These are phyloP conservation scores for Gadopsis bispinosus DNA, from an alignment of 2,797 vertebrate species.

Conservation along the genomic window DNA sequence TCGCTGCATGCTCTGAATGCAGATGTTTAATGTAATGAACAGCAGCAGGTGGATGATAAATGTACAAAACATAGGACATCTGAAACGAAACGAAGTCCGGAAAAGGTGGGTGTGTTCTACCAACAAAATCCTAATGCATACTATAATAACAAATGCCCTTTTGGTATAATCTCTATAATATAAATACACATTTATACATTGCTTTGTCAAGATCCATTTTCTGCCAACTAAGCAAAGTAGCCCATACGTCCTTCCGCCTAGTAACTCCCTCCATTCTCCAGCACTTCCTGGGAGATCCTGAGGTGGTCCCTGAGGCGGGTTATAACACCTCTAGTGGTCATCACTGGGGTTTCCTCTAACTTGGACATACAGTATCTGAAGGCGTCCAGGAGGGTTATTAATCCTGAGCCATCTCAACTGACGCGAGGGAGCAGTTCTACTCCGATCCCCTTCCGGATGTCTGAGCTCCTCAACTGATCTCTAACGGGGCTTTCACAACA, in stretches of 20 bases:
- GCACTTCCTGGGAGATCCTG: not conserved
- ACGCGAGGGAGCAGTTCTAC: not conserved
- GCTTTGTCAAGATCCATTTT: not conserved
- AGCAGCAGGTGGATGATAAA: conserved; percentile 9
- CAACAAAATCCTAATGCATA: not conserved
- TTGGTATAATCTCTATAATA: not conserved
- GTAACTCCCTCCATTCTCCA: not conserved
- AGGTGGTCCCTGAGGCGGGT: not conserved
- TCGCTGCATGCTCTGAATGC: conserved; percentile 25
- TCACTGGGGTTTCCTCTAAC: not conserved
- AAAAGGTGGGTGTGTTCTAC: not conserved
- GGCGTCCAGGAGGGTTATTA: not conserved
- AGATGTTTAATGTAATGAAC: conserved; percentile 19
- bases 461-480: not conserved
- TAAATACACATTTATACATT: too few relatives aligned
- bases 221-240: not conserved
- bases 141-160: not conserved
- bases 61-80: not conserved
- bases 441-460: not conserved
- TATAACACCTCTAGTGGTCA: not conserved
- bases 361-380: not conserved
- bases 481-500: not conserved
- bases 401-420: conserved; percentile 2
- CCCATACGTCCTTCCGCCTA: not conserved
- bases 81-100: conserved; percentile 4